Evolutionary conservation across 2,113 vertebrate genomes (phyloP).

Genomic region (Corydoras sp.): DNA sequence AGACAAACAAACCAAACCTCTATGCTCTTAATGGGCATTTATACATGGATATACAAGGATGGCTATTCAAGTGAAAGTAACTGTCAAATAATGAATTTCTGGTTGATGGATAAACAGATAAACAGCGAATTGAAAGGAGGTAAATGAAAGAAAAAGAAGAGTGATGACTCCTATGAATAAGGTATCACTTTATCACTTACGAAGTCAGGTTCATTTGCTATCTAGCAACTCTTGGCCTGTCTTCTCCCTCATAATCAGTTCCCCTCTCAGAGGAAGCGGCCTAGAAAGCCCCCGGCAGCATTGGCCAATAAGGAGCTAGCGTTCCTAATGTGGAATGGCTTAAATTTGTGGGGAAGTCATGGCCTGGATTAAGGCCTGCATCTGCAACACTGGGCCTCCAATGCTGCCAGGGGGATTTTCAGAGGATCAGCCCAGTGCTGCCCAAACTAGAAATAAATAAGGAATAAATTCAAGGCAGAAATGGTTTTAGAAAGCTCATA

Average conservation of each 20-base stretch:
- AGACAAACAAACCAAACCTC: no score
- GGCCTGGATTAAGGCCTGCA: conserved; percentile 53
- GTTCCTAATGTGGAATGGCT: conserved; percentile 53
- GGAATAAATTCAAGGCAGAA: conserved; percentile 42
- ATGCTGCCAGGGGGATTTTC: conserved; percentile 48
- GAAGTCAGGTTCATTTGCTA: conserved; percentile 2
- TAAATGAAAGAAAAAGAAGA: not conserved
- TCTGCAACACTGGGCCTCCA: conserved; percentile 45
- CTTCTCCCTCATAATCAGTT: conserved; percentile 30
- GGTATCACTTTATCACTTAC: not conserved
- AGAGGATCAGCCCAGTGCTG: conserved; percentile 47
- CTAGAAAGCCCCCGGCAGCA: conserved; percentile 25
- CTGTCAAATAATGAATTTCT: no score
- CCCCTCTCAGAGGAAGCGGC: conserved; percentile 31
- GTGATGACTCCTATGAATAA: conserved; percentile 5
- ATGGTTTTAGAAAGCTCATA: conserved; percentile 27
- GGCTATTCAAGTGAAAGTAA: no score
- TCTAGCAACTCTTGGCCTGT: conserved; percentile 8
- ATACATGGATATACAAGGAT: no score
- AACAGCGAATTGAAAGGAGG: not conserved
- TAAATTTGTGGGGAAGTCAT: conserved; percentile 51
- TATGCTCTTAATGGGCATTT: no score
- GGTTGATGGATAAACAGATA: no score
- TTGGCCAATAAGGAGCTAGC: conserved; percentile 43
- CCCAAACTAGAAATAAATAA: conserved; percentile 53